phyloP scores from a whole-genome alignment of 2,797 vertebrate genomes.

The Phrynocephalus forsythii region DNA sequence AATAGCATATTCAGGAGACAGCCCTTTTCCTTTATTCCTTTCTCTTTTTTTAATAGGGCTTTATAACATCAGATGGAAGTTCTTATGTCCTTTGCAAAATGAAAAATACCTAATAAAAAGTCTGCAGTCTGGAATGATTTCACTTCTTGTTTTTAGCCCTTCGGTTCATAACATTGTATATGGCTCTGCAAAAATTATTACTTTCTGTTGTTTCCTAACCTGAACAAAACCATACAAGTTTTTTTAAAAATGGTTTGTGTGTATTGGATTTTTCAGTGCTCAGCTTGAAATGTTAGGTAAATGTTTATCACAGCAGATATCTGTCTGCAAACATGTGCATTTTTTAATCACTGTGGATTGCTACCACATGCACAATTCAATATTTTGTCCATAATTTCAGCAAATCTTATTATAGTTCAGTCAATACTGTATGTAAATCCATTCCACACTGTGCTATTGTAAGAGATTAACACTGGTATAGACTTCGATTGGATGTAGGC shows the following conservation, averaged over 20 bases:
- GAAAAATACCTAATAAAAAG: conserved; percentile 40
- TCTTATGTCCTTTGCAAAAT: conserved; percentile 42
- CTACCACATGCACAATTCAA: background rate
- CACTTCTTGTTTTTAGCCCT: conserved; percentile 31
- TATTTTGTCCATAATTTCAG: background rate
- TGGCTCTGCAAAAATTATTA: conserved; percentile 52
- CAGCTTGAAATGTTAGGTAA: background rate
- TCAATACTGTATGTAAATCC: conserved; percentile 42
- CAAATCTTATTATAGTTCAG: conserved; percentile 17
- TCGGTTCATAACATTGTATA: conserved; percentile 44
- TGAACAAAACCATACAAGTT: conserved; percentile 51
- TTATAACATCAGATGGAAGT: conserved; percentile 37
- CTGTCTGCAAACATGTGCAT: background rate
- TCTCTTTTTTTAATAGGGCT: background rate
- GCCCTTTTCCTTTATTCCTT: background rate
- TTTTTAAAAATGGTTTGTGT: conserved; percentile 58
- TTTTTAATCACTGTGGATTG: background rate
- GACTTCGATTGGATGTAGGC: conserved; percentile 25
- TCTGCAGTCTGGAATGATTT: conserved; percentile 42
- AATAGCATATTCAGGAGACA: conserved; percentile 20
- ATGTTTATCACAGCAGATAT: background rate
- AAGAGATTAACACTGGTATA: conserved; percentile 42
- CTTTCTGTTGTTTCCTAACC: conserved; percentile 48
- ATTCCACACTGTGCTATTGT: conserved; percentile 13
- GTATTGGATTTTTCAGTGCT: conserved; percentile 19